Conservation (phyloP, 2,797 vertebrate species). For the Coregonus suidteri region DNA sequence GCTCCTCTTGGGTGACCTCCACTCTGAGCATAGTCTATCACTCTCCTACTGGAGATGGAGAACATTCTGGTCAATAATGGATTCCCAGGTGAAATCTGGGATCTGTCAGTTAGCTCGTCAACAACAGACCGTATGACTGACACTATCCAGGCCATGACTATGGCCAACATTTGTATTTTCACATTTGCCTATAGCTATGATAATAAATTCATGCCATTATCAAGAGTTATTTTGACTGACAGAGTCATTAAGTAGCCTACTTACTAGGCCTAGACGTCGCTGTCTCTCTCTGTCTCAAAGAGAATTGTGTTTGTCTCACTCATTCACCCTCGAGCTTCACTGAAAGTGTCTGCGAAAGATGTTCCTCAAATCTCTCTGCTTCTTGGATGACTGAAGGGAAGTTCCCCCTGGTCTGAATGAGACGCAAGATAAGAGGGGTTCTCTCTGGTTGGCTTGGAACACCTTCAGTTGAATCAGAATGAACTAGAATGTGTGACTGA, state of each 20-base stretch:
- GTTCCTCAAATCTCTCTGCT: not conserved
- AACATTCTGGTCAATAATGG: conserved; percentile 63
- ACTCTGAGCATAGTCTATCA: conserved; percentile 20
- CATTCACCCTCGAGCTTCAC: not conserved
- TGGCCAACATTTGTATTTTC: not conserved
- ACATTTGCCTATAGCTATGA: no score
- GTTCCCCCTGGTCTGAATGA: not conserved
- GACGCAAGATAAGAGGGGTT: conserved; percentile 18
- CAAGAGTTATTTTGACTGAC: no score
- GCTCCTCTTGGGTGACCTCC: conserved; percentile 52
- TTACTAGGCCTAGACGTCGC: no score
- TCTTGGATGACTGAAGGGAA: not conserved
- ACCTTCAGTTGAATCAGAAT: not conserved
- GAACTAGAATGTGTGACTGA: not conserved
- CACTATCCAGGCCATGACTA: conserved; percentile 31
- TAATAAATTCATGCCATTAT: no score
- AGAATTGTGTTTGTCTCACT: not conserved
- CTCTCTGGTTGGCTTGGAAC: not conserved
- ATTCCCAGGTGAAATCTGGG: conserved; percentile 49
- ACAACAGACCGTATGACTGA: conserved; percentile 35
- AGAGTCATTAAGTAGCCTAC: no score
- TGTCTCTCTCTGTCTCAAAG: not conserved
- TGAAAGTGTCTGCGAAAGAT: not conserved
- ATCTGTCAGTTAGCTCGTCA: conserved; percentile 36
- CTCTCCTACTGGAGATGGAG: conserved; percentile 42